Conservation (phyloP, 2,797 vertebrate genomes). For the Muscicapa striata region DNA sequence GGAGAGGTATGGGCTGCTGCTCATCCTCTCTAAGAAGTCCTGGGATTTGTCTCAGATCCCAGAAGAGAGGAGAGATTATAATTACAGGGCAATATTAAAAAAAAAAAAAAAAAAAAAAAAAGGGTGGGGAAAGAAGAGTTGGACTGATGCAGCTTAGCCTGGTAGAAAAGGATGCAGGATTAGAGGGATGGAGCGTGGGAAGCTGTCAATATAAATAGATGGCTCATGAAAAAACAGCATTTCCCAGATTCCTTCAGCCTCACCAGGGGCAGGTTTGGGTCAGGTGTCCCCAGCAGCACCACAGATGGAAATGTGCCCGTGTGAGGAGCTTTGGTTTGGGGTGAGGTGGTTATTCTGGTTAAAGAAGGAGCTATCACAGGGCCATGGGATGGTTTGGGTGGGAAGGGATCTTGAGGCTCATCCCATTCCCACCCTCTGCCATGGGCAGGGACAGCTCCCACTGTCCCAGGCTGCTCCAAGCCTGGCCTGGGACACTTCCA, state of each 20-base stretch:
- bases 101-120: background rate
- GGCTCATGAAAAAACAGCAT: background rate
- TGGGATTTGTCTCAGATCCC: background rate
- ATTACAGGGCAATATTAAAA: background rate
- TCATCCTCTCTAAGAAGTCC: background rate
- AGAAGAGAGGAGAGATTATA: background rate
- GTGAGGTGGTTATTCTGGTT: background rate
- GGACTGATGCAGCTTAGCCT: background rate
- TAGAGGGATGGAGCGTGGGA: constrained; percentile 10
- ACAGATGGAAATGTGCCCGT: background rate
- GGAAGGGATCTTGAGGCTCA: background rate
- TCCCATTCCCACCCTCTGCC: background rate
- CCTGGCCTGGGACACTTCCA: background rate
- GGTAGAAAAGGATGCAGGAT: background rate
- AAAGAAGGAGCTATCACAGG: background rate
- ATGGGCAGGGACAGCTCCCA: background rate
- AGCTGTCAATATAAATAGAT: constrained; percentile 20
- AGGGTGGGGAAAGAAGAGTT: background rate
- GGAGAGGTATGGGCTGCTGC: background rate
- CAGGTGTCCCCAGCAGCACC: background rate
- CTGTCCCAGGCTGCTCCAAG: rapidly evolving
- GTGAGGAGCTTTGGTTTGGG: background rate
- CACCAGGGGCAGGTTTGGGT: background rate
- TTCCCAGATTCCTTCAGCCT: background rate
- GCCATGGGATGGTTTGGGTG: background rate